A percentile compares a stretch with the other conserved stretches of the same genome.
phyloP scores from a whole-genome alignment of 2,113 vertebrate species.

The Elaphurus davidianus region DNA sequence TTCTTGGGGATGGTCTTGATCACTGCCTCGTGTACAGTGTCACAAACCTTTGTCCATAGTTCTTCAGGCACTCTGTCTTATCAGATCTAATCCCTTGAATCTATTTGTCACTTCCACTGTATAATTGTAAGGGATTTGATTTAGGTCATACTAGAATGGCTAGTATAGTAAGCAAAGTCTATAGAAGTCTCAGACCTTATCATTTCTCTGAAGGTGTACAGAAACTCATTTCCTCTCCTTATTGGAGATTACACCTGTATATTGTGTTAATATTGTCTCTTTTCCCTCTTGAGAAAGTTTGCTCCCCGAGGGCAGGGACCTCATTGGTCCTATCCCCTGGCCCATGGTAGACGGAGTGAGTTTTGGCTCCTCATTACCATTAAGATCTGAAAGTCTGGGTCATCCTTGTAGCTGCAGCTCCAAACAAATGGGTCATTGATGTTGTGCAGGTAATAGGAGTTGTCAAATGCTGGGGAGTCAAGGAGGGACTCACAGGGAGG shows the following conservation, averaged over 20 bases:
- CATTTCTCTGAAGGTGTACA: background rate
- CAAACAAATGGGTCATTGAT: background rate
- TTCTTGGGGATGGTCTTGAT: background rate
- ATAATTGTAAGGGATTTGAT: background rate
- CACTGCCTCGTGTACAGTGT: background rate
- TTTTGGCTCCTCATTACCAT: background rate
- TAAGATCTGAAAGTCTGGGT: background rate
- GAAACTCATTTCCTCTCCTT: background rate
- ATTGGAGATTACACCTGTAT: background rate
- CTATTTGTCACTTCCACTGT: background rate
- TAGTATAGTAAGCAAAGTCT: background rate
- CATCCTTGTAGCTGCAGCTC: background rate
- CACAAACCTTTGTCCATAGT: background rate
- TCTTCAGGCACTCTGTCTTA: background rate
- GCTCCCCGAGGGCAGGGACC: background rate
- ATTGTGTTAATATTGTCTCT: background rate
- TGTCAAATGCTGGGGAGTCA: background rate
- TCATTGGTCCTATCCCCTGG: background rate
- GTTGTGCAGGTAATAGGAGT: background rate
- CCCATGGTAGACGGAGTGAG: background rate
- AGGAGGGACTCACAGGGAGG: background rate
- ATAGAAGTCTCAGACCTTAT: background rate
- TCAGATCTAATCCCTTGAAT: background rate
- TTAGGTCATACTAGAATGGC: background rate
- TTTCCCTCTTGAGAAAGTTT: background rate